Evolutionary conservation across 2,797 vertebrate genomes (phyloP), one percentile per base, ranked within the genome.

Genomic region (Acanthopagrus latus): DNA sequence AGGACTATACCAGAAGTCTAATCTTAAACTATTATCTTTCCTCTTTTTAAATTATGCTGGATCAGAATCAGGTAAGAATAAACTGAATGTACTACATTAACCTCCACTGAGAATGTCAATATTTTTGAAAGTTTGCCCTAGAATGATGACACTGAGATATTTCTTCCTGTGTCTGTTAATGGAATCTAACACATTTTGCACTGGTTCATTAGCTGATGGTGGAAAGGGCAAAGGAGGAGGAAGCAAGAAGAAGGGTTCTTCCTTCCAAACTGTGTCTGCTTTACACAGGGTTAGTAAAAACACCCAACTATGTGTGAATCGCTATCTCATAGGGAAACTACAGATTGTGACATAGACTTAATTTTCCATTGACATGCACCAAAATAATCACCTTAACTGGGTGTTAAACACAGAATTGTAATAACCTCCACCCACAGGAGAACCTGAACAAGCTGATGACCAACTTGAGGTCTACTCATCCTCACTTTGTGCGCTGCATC

Each of bases 401-500:
- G 95, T 85, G 96, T 97, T 88, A 96, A 96, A 70, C 96, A 97
- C 81, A 96, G 96, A 96, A 95, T 47, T 47, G 5, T n/a, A 47
- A 95, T 21, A n/a, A n/a, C 8, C 16, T 64, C 60, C 13, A 25
- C 50, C 60, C 13, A 25, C 50, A 51, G 16, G 16, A 98, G 88
- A 98, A 98, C 88, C 68, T 97, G 81, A 97, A 96, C 84, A 97
- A 98, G 85, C 88, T 97, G 84, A 97, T 97, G 97, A 95, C 97
- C 86, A 97, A 97, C 88, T 77, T 97, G 71, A 95, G 95, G 51
- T 95, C 94, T 0, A 97, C 97, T 33, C 97, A 97, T 54, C 97
- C 97, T 70, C 97, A 98, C 90, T 97, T 97, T 51, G 96, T 97
- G 5, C 95, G 96, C 18, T 97, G 97, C 91, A 93, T 97, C 93